Conservation (phyloP, 2,888 invertebrate genomes). For the Torymus aiolomorphi region DNA sequence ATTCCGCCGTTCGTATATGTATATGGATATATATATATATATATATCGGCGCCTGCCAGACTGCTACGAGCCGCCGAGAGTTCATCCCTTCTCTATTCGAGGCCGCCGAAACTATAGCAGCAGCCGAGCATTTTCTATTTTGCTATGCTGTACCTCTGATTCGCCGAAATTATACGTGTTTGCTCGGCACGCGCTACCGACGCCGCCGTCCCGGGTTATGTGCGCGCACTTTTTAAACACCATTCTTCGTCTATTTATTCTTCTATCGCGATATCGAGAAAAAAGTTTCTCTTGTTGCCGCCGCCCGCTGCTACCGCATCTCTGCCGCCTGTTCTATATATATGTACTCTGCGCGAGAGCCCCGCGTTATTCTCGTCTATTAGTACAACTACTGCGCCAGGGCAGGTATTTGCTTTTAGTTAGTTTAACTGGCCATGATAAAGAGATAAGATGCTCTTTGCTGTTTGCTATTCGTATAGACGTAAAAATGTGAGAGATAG, state of each 20-base stretch:
- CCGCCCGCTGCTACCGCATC: no score
- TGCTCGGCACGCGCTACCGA: background rate
- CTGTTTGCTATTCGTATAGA: no score
- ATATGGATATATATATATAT: background rate
- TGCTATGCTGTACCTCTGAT: background rate
- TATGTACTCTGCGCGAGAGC: no score
- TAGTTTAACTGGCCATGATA: no score
- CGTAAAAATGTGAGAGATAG: no score
- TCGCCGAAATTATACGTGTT: background rate
- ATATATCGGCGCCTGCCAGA: conserved; percentile 26
- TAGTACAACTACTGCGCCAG: no score
- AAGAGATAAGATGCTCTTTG: no score
- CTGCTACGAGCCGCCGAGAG: background rate
- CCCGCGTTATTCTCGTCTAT: no score
- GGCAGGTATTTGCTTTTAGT: no score
- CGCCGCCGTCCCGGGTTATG: background rate
- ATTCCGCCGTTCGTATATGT: conserved; percentile 53
- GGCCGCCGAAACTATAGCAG: background rate
- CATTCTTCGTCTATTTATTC: background rate
- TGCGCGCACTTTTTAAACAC: background rate
- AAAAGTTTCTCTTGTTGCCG: no score
- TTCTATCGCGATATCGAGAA: background rate
- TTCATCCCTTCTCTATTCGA: background rate
- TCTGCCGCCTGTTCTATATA: no score
- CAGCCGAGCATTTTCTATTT: conserved; percentile 24